A percentile compares a stretch with the other conserved stretches of the same genome.
These are phyloP conservation scores for Torymus auratus DNA, from an alignment of 2,888 invertebrate species.

Conservation along the genomic window DNA sequence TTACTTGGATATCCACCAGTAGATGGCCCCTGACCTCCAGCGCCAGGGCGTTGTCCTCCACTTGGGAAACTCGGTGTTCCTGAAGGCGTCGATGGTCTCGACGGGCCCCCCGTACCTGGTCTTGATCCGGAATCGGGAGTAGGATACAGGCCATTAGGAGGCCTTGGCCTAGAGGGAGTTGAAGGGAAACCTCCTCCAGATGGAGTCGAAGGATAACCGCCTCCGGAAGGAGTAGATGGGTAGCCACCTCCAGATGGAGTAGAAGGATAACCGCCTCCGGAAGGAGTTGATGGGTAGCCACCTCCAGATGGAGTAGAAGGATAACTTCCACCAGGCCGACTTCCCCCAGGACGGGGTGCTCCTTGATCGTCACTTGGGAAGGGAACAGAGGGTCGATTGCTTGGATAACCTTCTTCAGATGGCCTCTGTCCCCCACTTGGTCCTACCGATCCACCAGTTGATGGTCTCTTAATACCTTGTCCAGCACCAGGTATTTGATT, in stretches of 20 bases:
- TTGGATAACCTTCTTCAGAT: conserved; percentile 68
- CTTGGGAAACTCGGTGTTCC: conserved; percentile 63
- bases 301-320: conserved; percentile 24
- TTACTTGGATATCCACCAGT: conserved; percentile 59
- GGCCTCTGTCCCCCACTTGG: conserved; percentile 67
- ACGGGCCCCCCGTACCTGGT: conserved; percentile 53
- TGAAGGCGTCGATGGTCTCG: conserved; percentile 58
- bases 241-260: conserved; percentile 48
- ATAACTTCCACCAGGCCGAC: conserved; percentile 39
- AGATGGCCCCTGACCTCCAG: conserved; percentile 59
- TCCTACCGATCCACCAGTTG: conserved; percentile 62
- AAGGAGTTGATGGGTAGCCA: conserved; percentile 47
- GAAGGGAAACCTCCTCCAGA: conserved; percentile 52
- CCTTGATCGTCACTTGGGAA: conserved; percentile 63
- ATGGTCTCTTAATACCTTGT: conserved; percentile 65
- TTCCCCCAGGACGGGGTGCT: conserved; percentile 52
- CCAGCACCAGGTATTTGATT: conserved; percentile 62
- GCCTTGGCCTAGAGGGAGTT: conserved; percentile 61
- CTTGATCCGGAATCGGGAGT: conserved; percentile 44
- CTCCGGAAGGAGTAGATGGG: conserved; percentile 29
- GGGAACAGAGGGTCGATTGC: conserved; percentile 64
- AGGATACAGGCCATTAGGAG: conserved; percentile 50
- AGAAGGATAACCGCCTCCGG: too few relatives aligned
- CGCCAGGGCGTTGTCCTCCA: conserved; percentile 42
- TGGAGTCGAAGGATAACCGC: neutral